Conservation (phyloP, 2,113 vertebrate genomes). For the Chlamydotis undulata region DNA sequence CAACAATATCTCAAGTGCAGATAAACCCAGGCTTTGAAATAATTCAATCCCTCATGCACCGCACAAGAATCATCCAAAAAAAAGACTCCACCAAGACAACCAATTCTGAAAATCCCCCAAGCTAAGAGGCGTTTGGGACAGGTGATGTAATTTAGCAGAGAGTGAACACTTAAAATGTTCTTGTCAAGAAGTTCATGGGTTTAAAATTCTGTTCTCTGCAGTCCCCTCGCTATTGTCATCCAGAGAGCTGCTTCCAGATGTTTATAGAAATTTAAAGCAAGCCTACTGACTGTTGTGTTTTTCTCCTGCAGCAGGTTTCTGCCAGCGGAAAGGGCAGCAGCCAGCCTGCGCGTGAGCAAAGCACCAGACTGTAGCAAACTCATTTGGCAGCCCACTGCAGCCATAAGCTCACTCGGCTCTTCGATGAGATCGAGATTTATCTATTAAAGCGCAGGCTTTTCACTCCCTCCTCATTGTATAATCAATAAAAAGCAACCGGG, state of each 20-base stretch:
- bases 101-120: background rate
- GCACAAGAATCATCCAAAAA: background rate
- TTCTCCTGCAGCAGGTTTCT: background rate
- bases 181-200: background rate
- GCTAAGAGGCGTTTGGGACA: background rate
- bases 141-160: background rate
- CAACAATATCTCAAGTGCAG: background rate
- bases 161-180: background rate
- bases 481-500: slow-evolving; percentile 45
- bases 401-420: background rate
- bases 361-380: slow-evolving; percentile 36
- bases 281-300: background rate
- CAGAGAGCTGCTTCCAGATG: background rate
- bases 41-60: background rate
- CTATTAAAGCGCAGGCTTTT: slow-evolving; percentile 37
- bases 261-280: background rate
- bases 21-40: background rate
- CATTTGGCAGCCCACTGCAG: slow-evolving; percentile 16
- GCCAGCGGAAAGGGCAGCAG: background rate
- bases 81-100: accelerated
- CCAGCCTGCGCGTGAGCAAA: background rate
- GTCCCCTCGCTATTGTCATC: background rate
- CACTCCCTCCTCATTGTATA: slow-evolving; percentile 35
- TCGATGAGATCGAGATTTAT: background rate
- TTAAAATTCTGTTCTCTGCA: background rate